Evolutionary conservation across 2,888 invertebrate genomes (phyloP), one percentile per base, ranked within the genome.

Genomic region (Lithophane socia): DNA sequence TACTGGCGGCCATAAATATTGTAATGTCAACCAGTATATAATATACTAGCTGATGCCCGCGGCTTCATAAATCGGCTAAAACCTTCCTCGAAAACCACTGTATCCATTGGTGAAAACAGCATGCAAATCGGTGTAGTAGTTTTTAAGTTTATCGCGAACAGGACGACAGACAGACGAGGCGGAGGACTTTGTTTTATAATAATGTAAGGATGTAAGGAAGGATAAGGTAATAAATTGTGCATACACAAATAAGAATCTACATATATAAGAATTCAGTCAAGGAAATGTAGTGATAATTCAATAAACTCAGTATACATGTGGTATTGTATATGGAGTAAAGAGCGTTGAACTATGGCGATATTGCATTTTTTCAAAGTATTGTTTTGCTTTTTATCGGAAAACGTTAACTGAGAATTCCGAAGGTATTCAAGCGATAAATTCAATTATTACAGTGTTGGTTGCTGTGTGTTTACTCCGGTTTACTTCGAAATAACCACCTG

Each of bases 301-400:
- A 68, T 37, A 10, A 37, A 16, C n/a, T 18, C 16, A 16, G 68
- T 37, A 16, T 37, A 37, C 18, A 10, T n/a, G 24, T 66, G 29
- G 29, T 49, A n/a, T 37, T 16, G 29, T 37, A n/a, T n/a, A 37
- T 18, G n/a, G 3, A 29, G 21, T 44, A n/a, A 49, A 47, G 44
- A 66, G 54, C 61, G 52, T 29, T 49, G 24, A 79, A 67, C 29
- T 29, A 66, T 66, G n/a, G 24, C 54, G 18, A 18, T 54, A 81
- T 66, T 66, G 24, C 24, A 73, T 66, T 66, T 81, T 49, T 29
- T 21, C 7, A 49, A 42, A 56, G 29, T 65, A 52, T 60, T 58
- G 10, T 66, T 81, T 63, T 37, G 52, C 24, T 13, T 71, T 68
- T 47, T 52, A 77, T 29, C 54, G 49, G 47, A 42, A 64, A 80